These are phyloP conservation scores for Xerus rutilus DNA, from an alignment of 2,797 vertebrate species.

Conservation along the genomic window DNA sequence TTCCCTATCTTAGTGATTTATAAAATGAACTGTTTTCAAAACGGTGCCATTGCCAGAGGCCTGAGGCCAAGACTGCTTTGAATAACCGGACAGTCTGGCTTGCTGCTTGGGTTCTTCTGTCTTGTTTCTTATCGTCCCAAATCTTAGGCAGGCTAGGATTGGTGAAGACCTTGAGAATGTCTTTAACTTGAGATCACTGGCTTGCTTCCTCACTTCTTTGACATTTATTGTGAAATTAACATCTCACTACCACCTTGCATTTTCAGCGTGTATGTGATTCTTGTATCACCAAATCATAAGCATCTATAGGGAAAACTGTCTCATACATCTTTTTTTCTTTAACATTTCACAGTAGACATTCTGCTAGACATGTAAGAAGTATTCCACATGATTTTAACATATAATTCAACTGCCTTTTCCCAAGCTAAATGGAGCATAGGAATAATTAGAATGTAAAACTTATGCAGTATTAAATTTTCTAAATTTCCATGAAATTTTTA, in stretches of 20 bases:
- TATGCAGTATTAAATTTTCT: background rate
- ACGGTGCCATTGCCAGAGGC: background rate
- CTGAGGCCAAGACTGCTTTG: background rate
- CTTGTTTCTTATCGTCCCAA: accelerated
- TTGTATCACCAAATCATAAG: background rate
- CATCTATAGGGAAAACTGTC: background rate
- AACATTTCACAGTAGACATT: background rate
- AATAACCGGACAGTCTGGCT: no score
- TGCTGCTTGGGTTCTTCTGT: background rate
- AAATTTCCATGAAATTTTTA: no score
- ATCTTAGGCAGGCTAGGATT: background rate
- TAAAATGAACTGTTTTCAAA: background rate
- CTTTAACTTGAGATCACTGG: background rate
- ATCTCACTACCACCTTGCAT: background rate
- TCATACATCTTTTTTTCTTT: background rate
- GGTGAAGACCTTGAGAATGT: background rate
- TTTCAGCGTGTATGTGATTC: background rate
- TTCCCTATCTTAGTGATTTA: background rate
- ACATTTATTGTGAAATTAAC: background rate
- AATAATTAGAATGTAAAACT: background rate
- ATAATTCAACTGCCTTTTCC: background rate
- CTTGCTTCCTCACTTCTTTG: background rate
- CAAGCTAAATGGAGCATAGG: background rate
- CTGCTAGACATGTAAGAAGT: background rate
- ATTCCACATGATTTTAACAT: background rate